Conservation (phyloP, 37 sponge, comb jelly and placozoan genomes). For the Halichondria panicea region DNA sequence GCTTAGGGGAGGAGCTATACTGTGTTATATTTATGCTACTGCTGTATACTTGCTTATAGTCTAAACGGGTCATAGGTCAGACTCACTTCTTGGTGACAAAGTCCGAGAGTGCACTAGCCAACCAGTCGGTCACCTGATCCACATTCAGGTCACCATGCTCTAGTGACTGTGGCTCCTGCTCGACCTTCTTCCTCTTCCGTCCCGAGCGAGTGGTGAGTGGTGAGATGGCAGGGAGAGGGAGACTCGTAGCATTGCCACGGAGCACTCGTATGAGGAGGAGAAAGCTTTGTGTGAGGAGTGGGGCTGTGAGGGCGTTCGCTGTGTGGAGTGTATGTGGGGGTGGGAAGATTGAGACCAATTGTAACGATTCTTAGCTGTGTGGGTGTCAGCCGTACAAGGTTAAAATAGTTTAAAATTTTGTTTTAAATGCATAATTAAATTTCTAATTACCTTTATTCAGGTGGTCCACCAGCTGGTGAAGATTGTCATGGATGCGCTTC, state of each 20-base stretch:
- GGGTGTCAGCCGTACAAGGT: background rate
- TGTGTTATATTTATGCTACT: no score
- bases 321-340: background rate
- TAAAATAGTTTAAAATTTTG: background rate
- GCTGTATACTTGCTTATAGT: no score
- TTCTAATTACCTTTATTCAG: constrained; percentile 50
- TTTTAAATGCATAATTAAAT: background rate
- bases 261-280: constrained; percentile 44
- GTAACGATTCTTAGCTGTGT: no score
- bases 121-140: constrained; percentile 49
- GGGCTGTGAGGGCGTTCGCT: constrained; percentile 18
- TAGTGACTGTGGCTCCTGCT: background rate
- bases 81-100: constrained; percentile 46
- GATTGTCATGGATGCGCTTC: constrained; percentile 5
- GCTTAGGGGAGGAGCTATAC: no score
- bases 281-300: constrained; percentile 27
- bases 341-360: background rate
- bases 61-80: background rate
- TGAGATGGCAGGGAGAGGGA: constrained; percentile 38
- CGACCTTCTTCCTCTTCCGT: constrained; percentile 42
- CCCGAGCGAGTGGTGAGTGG: constrained; percentile 55
- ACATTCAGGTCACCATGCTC: constrained; percentile 28
- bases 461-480: constrained; percentile 27
- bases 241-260: constrained; percentile 10
- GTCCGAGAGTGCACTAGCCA: constrained; percentile 28